Evolutionary conservation across 2,888 invertebrate species (phyloP).

Genomic region (Drosophila hawaiiensis): DNA sequence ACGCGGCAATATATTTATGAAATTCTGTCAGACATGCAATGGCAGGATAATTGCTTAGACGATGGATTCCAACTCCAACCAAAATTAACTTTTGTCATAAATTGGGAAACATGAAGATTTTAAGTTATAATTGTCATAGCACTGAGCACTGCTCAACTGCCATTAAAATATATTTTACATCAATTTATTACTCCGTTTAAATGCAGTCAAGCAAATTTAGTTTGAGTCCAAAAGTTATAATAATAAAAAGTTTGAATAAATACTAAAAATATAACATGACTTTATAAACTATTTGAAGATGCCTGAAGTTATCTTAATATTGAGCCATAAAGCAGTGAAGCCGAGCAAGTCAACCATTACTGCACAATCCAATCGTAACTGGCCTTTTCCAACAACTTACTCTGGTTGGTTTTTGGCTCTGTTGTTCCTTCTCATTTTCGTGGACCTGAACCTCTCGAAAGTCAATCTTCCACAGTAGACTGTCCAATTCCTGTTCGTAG

Average conservation of each 20-base stretch:
- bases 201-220: not conserved
- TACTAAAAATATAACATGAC: not conserved
- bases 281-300: not conserved
- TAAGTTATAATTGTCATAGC: not conserved
- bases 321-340: not conserved
- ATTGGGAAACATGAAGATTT: not conserved
- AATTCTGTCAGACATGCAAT: slow-evolving; percentile 52
- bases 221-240: not conserved
- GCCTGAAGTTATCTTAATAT: not conserved
- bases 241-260: not conserved
- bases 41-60: slow-evolving; percentile 32
- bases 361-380: not conserved
- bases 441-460: slow-evolving; percentile 94
- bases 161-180: not conserved
- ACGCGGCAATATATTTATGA: slow-evolving; percentile 58
- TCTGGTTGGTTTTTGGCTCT: slow-evolving; percentile 84
- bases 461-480: slow-evolving; percentile 97
- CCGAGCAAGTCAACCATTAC: not conserved
- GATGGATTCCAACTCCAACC: not conserved
- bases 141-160: not conserved
- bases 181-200: not conserved
- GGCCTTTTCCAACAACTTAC: slow-evolving; percentile 56
- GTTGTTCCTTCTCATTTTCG: slow-evolving; percentile 86
- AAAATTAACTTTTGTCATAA: not conserved
- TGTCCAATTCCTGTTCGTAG: slow-evolving; percentile 97